Base-by-base conservation (phyloP, 92 coral and sea anemone genomes). In the Actinernus sp. region DNA sequence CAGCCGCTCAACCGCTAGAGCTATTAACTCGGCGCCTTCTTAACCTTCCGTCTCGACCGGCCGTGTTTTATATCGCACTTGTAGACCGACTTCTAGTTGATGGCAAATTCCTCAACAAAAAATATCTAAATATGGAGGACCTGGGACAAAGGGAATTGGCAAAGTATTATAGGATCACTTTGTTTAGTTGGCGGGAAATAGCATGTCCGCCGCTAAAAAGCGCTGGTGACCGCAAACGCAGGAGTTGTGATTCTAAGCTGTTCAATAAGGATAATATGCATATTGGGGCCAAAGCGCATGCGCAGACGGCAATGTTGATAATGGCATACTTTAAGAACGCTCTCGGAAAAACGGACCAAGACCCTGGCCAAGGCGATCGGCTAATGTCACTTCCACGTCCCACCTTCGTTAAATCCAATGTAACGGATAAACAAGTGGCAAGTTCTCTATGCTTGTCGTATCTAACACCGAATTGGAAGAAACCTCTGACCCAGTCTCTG, bases 151-250 rank as follows among this genome's bases (percentile, higher is more conserved):
- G 45, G 22, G 46, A 76, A 23, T 63, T 89, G 26, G 86, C 96
- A 32, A 36, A 80, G 30, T 71, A 70, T 47, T 89, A 89, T 78
- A 81, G 83, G 27, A 74, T 89, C 38, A 78, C 92, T 0, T 58
- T 76, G 32, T 43, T 89, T 51, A 85, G 88, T 51, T 79, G 76
- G 88, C 96, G 96, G 4, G 96, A 89, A 11, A 61, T 63, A 44
- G 68, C 83, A 1, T 89, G 96, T 40, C 96, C 96, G 61, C 64
- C 49, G 54, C 30, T 31, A 36, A 51, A 40, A 5, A 49, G 40
- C 21, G 46, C 63, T 25, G 44, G 55, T 17, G 34, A 37, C 14
- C 58, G 65, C 14, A 31, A 57, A 12, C 55, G 70, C 31, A 76
- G 52, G 67, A 40, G 21, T 3, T 5, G 43, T 5, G 47, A 28